Conservation (phyloP, 2,113 vertebrate genomes). For the Neolamprologus sp. region DNA sequence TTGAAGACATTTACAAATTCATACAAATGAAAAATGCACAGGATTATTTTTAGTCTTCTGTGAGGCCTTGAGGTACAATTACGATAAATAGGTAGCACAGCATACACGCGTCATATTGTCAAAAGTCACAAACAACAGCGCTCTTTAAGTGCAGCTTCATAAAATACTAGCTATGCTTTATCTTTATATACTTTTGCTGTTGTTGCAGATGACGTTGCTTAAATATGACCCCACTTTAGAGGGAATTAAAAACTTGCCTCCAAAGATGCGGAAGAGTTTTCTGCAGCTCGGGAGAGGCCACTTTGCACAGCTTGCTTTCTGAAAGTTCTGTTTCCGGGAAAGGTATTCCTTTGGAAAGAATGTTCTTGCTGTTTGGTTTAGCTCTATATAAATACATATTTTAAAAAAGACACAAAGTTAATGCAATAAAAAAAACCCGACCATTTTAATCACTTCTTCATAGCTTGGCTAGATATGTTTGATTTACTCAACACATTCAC, state of each 20-base stretch:
- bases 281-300: conserved; percentile 71
- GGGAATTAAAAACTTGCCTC: conserved; percentile 40
- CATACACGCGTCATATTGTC: neutral
- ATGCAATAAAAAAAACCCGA: fast-evolving
- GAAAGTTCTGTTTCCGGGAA: conserved; percentile 67
- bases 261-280: conserved; percentile 66
- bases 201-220: neutral
- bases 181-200: neutral
- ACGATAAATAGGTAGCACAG: neutral
- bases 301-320: conserved; percentile 68
- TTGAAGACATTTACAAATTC: neutral
- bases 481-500: neutral
- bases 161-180: neutral
- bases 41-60: neutral
- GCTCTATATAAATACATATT: conserved; percentile 35
- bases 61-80: neutral
- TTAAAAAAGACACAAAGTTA: neutral
- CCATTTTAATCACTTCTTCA: neutral
- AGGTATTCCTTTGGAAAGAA: conserved; percentile 70
- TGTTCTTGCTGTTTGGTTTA: conserved; percentile 61
- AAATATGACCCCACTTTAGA: neutral
- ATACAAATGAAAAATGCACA: neutral
- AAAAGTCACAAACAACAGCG: neutral
- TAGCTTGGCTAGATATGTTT: neutral
- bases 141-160: neutral